These are phyloP conservation scores for Tyrannus savana DNA, from an alignment of 2,113 vertebrate species.

Conservation along the genomic window DNA sequence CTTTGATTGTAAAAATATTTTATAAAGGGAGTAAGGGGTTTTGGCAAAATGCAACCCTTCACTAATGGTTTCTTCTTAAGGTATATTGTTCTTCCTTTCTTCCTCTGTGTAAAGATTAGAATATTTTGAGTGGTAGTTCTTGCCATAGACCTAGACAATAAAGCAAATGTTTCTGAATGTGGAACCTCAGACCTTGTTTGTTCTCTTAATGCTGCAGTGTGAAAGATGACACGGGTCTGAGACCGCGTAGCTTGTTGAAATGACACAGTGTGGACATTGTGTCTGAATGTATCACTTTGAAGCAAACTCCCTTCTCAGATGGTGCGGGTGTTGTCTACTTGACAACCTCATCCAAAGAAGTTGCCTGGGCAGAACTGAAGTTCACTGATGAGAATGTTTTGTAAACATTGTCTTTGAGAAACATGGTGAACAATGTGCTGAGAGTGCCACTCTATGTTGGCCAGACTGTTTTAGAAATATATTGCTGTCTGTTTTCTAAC, in stretches of 20 bases:
- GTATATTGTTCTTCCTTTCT: neutral
- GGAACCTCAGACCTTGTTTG: neutral
- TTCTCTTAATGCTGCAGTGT: neutral
- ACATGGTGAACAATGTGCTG: neutral
- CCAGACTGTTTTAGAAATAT: neutral
- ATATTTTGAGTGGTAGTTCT: neutral
- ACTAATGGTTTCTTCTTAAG: neutral
- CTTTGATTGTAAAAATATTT: neutral
- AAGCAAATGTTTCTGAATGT: neutral
- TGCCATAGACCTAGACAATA: neutral
- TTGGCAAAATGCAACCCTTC: neutral
- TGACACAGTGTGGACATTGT: rapidly evolving
- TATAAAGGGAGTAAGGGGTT: neutral
- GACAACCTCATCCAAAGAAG: neutral
- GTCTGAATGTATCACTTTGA: neutral
- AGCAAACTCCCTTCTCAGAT: neutral
- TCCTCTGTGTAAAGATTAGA: neutral
- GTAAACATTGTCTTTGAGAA: neutral
- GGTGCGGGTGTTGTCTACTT: rapidly evolving
- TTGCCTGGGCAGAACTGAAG: neutral
- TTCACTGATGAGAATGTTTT: neutral
- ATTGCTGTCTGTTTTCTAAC: neutral
- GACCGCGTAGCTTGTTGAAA: neutral
- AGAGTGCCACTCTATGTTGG: neutral
- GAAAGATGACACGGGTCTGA: neutral